A percentile compares a stretch with the other conserved stretches of the same genome.
These are phyloP conservation scores for Pteronotus mesoamericanus DNA, from an alignment of 2,797 vertebrate genomes.

Conservation along the genomic window DNA sequence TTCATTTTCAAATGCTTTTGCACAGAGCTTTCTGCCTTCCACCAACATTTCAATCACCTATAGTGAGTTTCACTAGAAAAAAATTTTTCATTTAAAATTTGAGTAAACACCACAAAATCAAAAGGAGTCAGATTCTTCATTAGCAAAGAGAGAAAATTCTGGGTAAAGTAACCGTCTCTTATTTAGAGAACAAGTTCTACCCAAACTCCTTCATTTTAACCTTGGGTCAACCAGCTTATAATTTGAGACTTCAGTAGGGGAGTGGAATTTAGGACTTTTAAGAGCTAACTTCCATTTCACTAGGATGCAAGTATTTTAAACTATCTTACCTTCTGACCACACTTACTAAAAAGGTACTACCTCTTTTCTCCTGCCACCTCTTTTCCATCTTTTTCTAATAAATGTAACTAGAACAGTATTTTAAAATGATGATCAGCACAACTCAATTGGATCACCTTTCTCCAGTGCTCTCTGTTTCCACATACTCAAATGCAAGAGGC, in stretches of 20 bases:
- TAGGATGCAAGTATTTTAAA: constrained; percentile 3
- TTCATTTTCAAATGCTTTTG: constrained; percentile 67
- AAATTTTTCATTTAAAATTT: constrained; percentile 39
- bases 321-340: neutral
- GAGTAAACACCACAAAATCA: neutral
- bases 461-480: neutral
- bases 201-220: neutral
- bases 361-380: neutral
- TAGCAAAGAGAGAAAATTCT: neutral
- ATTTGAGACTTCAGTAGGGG: neutral
- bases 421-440: neutral
- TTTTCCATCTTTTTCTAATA: neutral
- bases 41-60: neutral
- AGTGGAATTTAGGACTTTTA: neutral
- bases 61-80: neutral
- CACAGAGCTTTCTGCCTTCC: constrained; percentile 22
- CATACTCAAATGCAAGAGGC: neutral
- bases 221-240: neutral
- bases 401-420: neutral
- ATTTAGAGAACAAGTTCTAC: constrained; percentile 19
- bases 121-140: neutral
- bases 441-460: neutral
- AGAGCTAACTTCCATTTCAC: constrained; percentile 2
- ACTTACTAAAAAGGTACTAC: neutral
- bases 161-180: neutral